These are phyloP conservation scores for Myotis planiceps DNA, from an alignment of 2,797 vertebrate species.

Conservation along the genomic window DNA sequence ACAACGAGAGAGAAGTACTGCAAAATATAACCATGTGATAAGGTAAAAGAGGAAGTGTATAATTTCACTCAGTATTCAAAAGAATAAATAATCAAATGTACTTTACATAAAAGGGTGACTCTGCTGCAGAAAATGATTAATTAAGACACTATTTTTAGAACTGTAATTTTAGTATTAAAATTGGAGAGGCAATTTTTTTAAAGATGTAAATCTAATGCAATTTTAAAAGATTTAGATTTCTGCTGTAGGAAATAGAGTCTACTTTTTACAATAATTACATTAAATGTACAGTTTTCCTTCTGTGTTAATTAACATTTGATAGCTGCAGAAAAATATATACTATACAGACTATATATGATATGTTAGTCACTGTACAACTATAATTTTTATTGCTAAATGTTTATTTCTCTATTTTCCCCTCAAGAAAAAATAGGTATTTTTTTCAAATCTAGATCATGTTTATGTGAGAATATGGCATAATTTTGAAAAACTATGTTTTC, in stretches of 20 bases:
- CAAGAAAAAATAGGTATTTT: neutral
- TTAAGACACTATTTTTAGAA: neutral
- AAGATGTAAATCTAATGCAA: neutral
- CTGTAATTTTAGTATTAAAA: neutral
- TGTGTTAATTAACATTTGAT: neutral
- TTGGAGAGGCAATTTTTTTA: neutral
- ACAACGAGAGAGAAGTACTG: neutral
- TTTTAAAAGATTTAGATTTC: neutral
- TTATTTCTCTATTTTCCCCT: neutral
- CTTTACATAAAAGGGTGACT: constrained; percentile 45
- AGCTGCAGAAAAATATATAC: neutral
- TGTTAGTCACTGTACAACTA: neutral
- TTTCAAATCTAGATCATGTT: neutral
- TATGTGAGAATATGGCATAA: neutral
- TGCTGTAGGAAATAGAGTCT: neutral
- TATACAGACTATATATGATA: neutral
- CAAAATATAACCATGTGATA: neutral
- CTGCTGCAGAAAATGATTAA: neutral
- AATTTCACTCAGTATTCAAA: constrained; percentile 18
- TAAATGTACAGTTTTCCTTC: neutral
- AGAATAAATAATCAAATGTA: neutral
- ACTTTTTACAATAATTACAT: neutral
- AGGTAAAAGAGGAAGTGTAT: neutral
- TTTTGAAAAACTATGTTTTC: neutral
- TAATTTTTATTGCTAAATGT: neutral